phyloP scores from a whole-genome alignment of 2,888 invertebrate genomes.

The Aporophyla nigra region DNA sequence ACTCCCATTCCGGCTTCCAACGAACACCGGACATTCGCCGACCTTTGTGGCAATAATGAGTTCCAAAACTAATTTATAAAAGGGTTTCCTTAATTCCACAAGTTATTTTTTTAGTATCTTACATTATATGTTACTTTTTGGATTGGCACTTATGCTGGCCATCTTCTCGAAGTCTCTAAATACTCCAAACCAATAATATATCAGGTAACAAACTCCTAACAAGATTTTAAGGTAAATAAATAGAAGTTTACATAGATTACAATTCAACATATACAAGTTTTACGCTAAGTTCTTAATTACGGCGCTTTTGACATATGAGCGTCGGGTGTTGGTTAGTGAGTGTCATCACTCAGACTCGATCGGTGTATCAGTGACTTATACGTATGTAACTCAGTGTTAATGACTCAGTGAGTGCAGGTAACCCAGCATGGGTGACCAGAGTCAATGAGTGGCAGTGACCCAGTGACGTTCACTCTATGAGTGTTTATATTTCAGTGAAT shows the following conservation, averaged over 20 bases:
- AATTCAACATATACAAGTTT: conserved; percentile 44
- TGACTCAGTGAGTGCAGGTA: conserved; percentile 7
- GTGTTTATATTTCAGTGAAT: background rate
- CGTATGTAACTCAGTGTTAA: background rate
- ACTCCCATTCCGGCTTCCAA: conserved; percentile 64
- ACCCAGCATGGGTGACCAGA: background rate
- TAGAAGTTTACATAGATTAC: conserved; percentile 65
- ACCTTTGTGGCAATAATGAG: conserved; percentile 47
- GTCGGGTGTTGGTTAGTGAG: background rate
- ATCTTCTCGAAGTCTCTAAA: conserved; percentile 31
- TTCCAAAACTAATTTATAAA: conserved; percentile 54
- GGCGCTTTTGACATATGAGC: background rate
- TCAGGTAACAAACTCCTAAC: conserved; percentile 70
- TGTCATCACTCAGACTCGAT: background rate
- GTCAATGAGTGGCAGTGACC: background rate
- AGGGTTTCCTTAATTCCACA: conserved; percentile 26
- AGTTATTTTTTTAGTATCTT: conserved; percentile 21
- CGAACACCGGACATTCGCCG: conserved; percentile 61
- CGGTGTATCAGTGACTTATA: conserved; percentile 1
- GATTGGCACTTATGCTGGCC: conserved; percentile 54
- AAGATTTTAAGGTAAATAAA: conserved; percentile 64
- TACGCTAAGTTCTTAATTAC: conserved; percentile 37
- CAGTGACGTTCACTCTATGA: background rate
- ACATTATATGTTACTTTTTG: conserved; percentile 41
- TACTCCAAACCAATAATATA: conserved; percentile 45